Base-by-base conservation (phyloP, 2,113 vertebrate species). In the Anhinga rufa region DNA sequence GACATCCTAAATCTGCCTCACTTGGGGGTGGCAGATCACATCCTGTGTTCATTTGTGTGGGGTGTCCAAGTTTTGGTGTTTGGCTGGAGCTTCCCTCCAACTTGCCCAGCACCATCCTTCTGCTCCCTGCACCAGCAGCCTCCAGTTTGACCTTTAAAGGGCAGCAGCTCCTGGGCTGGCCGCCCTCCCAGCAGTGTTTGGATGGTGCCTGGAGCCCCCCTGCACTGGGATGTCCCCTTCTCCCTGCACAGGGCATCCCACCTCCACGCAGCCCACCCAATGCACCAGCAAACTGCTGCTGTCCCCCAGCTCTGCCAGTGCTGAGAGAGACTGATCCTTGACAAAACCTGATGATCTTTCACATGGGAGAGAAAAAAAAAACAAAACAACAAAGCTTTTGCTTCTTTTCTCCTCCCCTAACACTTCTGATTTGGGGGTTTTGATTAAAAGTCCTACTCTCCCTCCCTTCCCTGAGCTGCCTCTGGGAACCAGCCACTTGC, bases 11-110 rank as follows among this genome's bases (percentile, higher is more conserved):
- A 77, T 21, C 51, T 57, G 14, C 32, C 58, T 55, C 17, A 1
- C 51, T 0, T 32, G 17, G 66, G 49, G 24, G 4, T 2, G 9
- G n/a, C 36, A 90, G 66, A 20, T 34, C 4, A 4, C 32, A 42
- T 4, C 52, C 52, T 8, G 0, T 0, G 0, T 3, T 17, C 7
- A 1, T 17, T 57, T 49, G 36, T 31, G 11, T 7, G 10, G 17
- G 5, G 29, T 16, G 10, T 36, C 57, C 29, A 52, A 5, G 71
- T 7, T 26, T 22, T n/a, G 22, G 22, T 12, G n/a, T 28, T 66
- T 22, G 76, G 34, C 38, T 58, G 55, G 10, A 62, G 12, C 20
- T 17, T 44, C 85, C 29, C 34, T 61, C 54, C 38, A 26, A 21
- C 40, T 36, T 6, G 1, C 7, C 31, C 82, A 75, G 69, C 36